Base-by-base conservation (phyloP, 2,797 vertebrate species). In the Coregonus ussuriensis region DNA sequence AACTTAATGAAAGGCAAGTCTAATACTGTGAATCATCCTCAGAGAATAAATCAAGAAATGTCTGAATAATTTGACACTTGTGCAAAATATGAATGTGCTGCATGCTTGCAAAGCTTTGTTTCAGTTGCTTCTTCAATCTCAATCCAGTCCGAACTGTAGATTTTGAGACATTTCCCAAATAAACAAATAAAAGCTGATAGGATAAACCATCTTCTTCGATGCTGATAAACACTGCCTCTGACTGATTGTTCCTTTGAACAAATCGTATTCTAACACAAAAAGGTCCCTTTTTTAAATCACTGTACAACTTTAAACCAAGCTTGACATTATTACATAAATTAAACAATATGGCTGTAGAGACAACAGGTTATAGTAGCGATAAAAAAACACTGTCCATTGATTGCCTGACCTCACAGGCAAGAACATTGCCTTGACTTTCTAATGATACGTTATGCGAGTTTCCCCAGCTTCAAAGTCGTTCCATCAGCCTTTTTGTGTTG, bases 231-330 rank as follows among this genome's bases (percentile, higher is more conserved):
- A 33, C 41, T 31, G 37, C 51, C 0, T 16, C 67, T 77, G 80
- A 80, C 80, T 1, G 68, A 86, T 63, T 77, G 81, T 90, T 87
- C 78, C 82, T 81, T 79, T 85, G 25, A 83, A 77, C 73, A 86
- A 59, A 67, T 6, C 65, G n/a, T 54, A 37, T 14, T 59, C 33
- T 59, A 67, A 62, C 29, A 72, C 2, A 47, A 13, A 47, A 29
- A 82, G 59, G 69, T 84, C 89, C 89, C 86, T 86, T 91, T 88
- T 88, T 81, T 3, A 9, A n/a, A 37, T 25, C 79, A 78, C 51
- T 71, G 25, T 25, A n/a, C 14, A 63, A 78, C 1, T 75, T 37
- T 75, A 66, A 21, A 72, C 80, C 25, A 78, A 80, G 68, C 31
- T 78, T 81, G 74, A 88, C 79, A 83, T 63, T 77, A 66, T 47